Base-by-base conservation (phyloP, 1,140 invertebrate species). In the Orchesella cincta region DNA sequence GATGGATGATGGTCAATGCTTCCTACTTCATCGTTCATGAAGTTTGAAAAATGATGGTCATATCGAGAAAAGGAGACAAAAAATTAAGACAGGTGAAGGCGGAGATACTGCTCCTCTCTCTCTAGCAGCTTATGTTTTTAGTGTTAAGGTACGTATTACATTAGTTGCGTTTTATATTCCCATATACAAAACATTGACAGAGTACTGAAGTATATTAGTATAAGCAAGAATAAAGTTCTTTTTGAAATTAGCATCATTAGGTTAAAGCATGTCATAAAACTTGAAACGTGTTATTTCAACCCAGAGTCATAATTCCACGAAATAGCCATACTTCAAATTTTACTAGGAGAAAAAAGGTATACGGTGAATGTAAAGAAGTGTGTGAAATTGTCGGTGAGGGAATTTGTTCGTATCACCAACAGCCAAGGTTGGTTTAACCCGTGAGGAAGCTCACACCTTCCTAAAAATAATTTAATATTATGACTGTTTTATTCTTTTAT, bases 171-270 rank as follows among this genome's bases (percentile, higher is more conserved):
- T 46, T 46, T 46, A 20, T 46, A 46, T 12, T 46, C 8, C 39
- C 39, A 8, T 46, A 8, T 46, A 12, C 39, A 20, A 46, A 62
- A 62, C 16, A 62, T n/a, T 28, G 12, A 62, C 39, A 46, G 39
- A 12, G 20, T 20, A 46, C 8, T 51, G n/a, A 52, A 46, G 36
- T 46, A n/a, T n/a, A n/a, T n/a, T n/a, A n/a, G n/a, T n/a, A n/a
- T n/a, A 74, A 23, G 74, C 54, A 39, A 46, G 46, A 64, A 76
- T 71, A 71, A 76, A 70, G 36, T 76, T 70, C 71, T 70, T 70
- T n/a, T 76, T 35, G 33, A 76, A 76, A 76, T 76, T 76, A 76
- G 75, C 62, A 76, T 76, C 75, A 76, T 76, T 76, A 76, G 75
- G 57, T 67, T 64, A 75, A 18, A 76, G 23, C 62, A 26, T 67